These are phyloP conservation scores for Gymnobelideus leadbeateri DNA, from an alignment of 2,113 vertebrate species.

Conservation along the genomic window DNA sequence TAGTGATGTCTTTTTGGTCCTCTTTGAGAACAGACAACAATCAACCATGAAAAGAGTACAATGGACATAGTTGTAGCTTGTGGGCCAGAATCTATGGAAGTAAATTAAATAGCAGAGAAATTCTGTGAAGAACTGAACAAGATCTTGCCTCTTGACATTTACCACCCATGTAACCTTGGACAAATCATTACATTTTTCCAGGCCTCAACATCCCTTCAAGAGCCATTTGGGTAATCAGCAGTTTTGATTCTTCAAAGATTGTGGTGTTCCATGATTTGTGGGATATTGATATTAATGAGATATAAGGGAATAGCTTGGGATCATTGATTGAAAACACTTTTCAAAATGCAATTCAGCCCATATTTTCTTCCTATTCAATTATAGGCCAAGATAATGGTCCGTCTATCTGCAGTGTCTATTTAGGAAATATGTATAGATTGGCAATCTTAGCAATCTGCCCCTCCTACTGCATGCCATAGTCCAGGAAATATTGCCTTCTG, in stretches of 20 bases:
- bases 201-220: neutral
- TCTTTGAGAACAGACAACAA: too few relatives aligned
- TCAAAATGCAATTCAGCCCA: neutral
- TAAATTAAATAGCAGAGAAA: neutral
- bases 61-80: neutral
- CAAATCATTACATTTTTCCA: neutral
- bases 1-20: too few relatives aligned
- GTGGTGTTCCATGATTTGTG: neutral
- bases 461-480: neutral
- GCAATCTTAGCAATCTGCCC: neutral
- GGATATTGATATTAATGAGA: neutral
- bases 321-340: neutral
- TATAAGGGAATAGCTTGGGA: neutral
- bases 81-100: neutral
- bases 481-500: neutral
- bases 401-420: neutral
- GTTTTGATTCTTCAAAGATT: neutral
- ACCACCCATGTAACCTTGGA: neutral
- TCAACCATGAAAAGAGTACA: neutral
- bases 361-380: neutral
- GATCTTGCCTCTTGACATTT: neutral
- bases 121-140: neutral
- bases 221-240: too few relatives aligned
- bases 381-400: neutral
- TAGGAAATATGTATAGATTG: neutral